Evolutionary conservation across 2,797 vertebrate genomes (phyloP).

Genomic region (Rhabdophis nuchalis): DNA sequence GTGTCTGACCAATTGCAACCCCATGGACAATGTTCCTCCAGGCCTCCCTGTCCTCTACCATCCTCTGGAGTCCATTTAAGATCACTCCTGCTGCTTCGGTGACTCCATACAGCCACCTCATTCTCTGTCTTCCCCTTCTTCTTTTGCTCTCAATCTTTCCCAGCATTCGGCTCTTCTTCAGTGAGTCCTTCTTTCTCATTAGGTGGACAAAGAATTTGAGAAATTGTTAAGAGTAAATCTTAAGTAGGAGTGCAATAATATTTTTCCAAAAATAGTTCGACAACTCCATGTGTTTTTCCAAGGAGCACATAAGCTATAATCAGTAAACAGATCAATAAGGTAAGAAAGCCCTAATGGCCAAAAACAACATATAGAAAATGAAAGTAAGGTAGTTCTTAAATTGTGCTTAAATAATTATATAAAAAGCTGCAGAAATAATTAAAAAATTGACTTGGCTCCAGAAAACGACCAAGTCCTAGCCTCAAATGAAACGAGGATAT

Average conservation of each 20-base stretch:
- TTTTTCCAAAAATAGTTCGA: neutral
- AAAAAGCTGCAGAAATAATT: neutral
- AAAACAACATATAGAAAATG: neutral
- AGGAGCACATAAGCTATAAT: neutral
- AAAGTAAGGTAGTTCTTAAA: neutral
- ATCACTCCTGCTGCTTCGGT: too few relatives aligned
- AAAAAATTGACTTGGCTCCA: neutral
- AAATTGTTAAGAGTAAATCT: too few relatives aligned
- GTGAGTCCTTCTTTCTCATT: too few relatives aligned
- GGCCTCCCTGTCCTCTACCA: too few relatives aligned
- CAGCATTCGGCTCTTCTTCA: too few relatives aligned
- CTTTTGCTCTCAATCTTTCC: too few relatives aligned
- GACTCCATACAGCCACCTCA: too few relatives aligned
- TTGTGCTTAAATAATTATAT: neutral
- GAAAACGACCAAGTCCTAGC: neutral
- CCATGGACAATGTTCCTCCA: too few relatives aligned
- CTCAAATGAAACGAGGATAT: neutral
- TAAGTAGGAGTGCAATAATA: neutral
- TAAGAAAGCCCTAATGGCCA: neutral
- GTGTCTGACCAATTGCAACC: too few relatives aligned
- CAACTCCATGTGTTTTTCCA: neutral
- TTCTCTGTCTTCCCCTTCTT: too few relatives aligned
- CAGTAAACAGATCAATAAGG: neutral
- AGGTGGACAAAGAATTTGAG: too few relatives aligned
- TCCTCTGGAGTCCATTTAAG: too few relatives aligned